Conservation (phyloP, 2,797 vertebrate genomes). For the Agapornis canus region DNA sequence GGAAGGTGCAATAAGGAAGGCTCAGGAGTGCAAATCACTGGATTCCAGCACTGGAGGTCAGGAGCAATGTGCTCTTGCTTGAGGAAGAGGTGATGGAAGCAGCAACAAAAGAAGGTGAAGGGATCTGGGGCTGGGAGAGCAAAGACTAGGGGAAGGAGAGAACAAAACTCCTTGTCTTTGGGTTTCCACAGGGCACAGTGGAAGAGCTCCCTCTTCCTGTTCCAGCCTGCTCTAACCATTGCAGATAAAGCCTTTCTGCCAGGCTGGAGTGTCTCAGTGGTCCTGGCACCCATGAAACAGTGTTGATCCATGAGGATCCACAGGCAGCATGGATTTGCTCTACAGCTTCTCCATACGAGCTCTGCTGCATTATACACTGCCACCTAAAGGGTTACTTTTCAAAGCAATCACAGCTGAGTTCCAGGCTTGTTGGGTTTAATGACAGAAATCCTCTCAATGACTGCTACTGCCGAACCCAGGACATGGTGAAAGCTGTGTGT, state of each 20-base stretch:
- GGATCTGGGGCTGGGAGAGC: neutral
- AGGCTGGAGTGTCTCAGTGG: neutral
- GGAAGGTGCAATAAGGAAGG: neutral
- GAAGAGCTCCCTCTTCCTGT: slow-evolving; percentile 53
- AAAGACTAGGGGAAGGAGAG: neutral
- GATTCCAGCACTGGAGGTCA: neutral
- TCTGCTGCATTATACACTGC: neutral
- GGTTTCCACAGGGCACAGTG: neutral
- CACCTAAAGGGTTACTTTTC: neutral
- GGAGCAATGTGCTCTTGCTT: neutral
- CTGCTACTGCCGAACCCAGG: too few relatives aligned
- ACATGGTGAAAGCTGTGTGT: neutral
- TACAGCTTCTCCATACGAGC: neutral
- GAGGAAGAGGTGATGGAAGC: neutral
- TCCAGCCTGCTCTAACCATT: neutral
- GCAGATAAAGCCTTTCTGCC: neutral
- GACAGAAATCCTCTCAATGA: neutral
- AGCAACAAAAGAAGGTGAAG: neutral
- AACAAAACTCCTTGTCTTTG: neutral
- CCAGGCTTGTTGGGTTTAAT: neutral
- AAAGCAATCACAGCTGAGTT: neutral
- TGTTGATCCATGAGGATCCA: neutral
- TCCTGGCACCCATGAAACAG: neutral
- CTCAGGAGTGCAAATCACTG: neutral
- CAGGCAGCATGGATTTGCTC: neutral